Conservation (phyloP, 2,888 invertebrate species). For the Macropis europaea region DNA sequence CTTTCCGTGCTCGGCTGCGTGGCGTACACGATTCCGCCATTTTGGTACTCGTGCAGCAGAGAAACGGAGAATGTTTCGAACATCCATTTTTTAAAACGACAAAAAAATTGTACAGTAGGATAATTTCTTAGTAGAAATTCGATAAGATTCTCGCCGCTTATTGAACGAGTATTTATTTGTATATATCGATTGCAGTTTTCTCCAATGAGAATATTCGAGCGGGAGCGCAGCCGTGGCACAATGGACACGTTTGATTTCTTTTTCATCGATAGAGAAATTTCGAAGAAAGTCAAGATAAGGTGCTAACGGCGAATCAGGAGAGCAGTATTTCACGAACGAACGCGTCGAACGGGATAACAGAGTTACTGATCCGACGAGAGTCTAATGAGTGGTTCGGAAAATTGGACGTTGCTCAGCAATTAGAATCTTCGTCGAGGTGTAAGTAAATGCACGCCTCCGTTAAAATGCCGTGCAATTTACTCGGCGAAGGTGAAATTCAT, state of each 20-base stretch:
- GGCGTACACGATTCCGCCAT: too few relatives aligned
- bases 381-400: constrained; percentile 6
- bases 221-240: too few relatives aligned
- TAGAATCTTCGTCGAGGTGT: constrained; percentile 6
- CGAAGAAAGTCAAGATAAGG: constrained; percentile 21
- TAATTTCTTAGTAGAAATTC: too few relatives aligned
- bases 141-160: too few relatives aligned
- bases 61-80: too few relatives aligned
- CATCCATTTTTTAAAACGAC: too few relatives aligned
- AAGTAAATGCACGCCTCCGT: background rate
- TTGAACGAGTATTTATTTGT: too few relatives aligned
- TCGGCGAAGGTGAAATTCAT: background rate
- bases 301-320: constrained; percentile 22
- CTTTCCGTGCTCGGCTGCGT: too few relatives aligned
- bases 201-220: too few relatives aligned
- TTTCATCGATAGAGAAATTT: constrained; percentile 22
- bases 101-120: too few relatives aligned
- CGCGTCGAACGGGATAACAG: background rate
- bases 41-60: too few relatives aligned
- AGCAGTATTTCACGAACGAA: background rate
- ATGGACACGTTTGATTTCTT: constrained; percentile 2
- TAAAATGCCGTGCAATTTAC: background rate
- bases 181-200: too few relatives aligned
- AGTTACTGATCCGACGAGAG: constrained; percentile 3
- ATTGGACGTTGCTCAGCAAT: constrained; percentile 5